Evolutionary conservation across 2,797 vertebrate species (phyloP), one percentile per base, ranked within the genome.

Genomic region (Myotis myotis): DNA sequence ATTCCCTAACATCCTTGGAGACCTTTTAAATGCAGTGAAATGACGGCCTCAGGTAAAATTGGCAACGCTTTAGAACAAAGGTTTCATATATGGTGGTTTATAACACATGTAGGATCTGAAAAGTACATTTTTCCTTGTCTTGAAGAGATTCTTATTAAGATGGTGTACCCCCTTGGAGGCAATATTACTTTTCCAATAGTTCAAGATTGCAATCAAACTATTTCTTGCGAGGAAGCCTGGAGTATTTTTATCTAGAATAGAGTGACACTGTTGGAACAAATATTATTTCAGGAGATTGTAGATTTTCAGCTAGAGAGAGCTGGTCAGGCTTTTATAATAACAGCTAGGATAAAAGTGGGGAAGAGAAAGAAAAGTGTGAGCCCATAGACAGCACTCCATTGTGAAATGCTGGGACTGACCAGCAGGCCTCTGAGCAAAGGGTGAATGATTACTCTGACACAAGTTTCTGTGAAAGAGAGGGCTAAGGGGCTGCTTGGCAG

Each of bases 141-240:
- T 82, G 91, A 96, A 98, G 97, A 98, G 97, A 96, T 97, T 97
- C 97, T 98, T 98, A 98, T 98, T 98, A 98, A 98, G 97, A 98
- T 97, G 95, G 96, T 96, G 16, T 96, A 97, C 94, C 89, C 97
- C 96, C 95, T 98, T 97, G 96, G 94, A 98, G 95, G 96, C 96
- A 97, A 93, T 98, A 97, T 98, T 96, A 96, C 70, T 3, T 90
- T 98, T 94, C 97, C 96, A 96, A 97, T 97, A 95, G 85, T 97
- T 97, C 97, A 96, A 57, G 62, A 82, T 96, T 96, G 70, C 96
- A 98, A 96, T 97, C 98, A 97, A 89, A 95, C 81, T 97, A 96
- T 97, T 98, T 97, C 93, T 98, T 97, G 93, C 88, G 76, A 95
- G 96, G 97, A 97, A 98, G 87, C 76, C 85, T 96, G 53, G 93